phyloP scores from a whole-genome alignment of 2,797 vertebrate species.

The Cynopterus sphinx region DNA sequence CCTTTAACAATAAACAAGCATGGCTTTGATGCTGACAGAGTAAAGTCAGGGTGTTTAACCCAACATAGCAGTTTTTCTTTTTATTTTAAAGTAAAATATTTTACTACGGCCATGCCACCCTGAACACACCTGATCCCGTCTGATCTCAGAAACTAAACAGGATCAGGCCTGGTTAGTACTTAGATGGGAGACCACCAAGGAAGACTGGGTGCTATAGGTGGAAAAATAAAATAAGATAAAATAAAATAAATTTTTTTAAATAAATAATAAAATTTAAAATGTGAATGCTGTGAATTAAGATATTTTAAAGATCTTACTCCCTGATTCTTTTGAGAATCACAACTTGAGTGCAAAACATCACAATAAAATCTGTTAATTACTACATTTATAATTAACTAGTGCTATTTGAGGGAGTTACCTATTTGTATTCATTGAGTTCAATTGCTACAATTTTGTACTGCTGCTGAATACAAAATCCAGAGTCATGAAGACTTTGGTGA shows the following conservation, averaged over 20 bases:
- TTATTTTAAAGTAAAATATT: not conserved
- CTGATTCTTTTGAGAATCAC: conserved; percentile 21
- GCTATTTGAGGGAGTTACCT: not conserved
- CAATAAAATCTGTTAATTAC: not conserved
- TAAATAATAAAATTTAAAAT: not conserved
- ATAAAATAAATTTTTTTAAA: no score
- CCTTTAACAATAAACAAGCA: not conserved
- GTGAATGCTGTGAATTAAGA: not conserved
- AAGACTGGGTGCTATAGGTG: no score
- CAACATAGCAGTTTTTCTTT: not conserved
- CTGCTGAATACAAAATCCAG: not conserved
- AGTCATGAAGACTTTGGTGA: not conserved
- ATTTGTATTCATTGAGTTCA: not conserved
- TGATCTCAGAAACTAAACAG: no score
- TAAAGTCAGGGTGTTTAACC: not conserved
- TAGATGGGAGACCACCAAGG: no score
- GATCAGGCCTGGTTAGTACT: no score
- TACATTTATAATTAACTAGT: not conserved
- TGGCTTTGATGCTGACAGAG: not conserved
- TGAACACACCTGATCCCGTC: no score
- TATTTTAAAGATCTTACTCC: conserved; percentile 3
- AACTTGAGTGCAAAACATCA: not conserved
- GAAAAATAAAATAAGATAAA: no score
- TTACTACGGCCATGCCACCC: no score
- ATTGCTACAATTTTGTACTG: not conserved